Evolutionary conservation across 2,888 invertebrate genomes (phyloP).

Genomic region (Nymphalis polychloros): DNA sequence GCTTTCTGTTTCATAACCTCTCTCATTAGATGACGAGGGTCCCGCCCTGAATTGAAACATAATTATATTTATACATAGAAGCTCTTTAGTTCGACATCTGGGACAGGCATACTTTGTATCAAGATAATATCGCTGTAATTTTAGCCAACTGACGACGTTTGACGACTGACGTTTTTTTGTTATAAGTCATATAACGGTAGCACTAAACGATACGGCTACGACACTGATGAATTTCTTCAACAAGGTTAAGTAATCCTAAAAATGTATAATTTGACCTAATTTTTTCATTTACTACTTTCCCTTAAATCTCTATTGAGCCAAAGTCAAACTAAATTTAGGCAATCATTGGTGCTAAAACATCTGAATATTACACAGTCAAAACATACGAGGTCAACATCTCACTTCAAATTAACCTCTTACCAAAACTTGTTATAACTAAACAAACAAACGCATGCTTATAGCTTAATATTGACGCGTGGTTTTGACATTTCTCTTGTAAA

Average conservation of each 20-base stretch:
- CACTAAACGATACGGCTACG: no score
- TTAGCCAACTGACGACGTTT: no score
- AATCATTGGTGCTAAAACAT: background rate
- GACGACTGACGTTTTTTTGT: background rate
- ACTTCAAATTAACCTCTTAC: conserved; percentile 46
- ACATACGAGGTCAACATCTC: conserved; percentile 53
- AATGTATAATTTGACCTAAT: no score
- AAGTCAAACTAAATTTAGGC: background rate
- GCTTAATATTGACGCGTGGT: conserved; percentile 75
- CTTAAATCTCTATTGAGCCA: background rate
- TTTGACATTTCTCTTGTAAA: conserved; percentile 72
- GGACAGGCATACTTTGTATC: conserved; percentile 13
- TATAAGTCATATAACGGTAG: background rate
- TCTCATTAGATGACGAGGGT: conserved; percentile 31
- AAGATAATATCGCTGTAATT: conserved; percentile 8
- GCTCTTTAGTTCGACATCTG: conserved; percentile 22
- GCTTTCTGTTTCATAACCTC: conserved; percentile 28
- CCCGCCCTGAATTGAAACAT: conserved; percentile 31
- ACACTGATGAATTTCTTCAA: no score
- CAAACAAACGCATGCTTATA: conserved; percentile 65
- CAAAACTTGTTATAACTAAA: conserved; percentile 54
- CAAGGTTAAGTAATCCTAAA: no score
- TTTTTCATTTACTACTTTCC: background rate
- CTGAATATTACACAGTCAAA: conserved; percentile 19
- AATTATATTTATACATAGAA: conserved; percentile 26